phyloP scores from a whole-genome alignment of 2,888 invertebrate genomes.

The Drosophila rellima region DNA sequence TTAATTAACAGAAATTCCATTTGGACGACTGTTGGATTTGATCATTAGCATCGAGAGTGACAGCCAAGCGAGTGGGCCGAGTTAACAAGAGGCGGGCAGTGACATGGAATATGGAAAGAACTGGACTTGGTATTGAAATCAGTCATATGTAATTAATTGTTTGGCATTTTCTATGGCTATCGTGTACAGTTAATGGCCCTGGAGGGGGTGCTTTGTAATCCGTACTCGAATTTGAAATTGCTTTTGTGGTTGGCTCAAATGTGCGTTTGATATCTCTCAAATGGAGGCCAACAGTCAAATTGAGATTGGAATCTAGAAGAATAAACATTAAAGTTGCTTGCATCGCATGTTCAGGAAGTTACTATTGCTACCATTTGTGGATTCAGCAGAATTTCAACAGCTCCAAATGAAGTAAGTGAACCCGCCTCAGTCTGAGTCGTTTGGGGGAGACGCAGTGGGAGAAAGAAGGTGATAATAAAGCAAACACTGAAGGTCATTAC shows the following conservation, averaged over 20 bases:
- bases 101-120: slow-evolving; percentile 23
- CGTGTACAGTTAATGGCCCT: slow-evolving; percentile 43
- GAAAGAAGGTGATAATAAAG: slow-evolving; percentile 52
- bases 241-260: slow-evolving; percentile 16
- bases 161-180: slow-evolving; percentile 38
- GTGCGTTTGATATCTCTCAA: slow-evolving; percentile 25
- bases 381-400: slow-evolving; percentile 49
- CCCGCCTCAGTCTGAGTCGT: slow-evolving; percentile 10
- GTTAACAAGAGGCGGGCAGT: neutral
- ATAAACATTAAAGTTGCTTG: slow-evolving; percentile 33
- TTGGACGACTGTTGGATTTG: slow-evolving; percentile 34
- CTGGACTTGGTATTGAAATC: slow-evolving; percentile 44
- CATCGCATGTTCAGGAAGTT: slow-evolving; percentile 63
- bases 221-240: slow-evolving; percentile 23
- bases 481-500: slow-evolving; percentile 80
- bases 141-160: slow-evolving; percentile 58
- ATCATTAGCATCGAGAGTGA: slow-evolving; percentile 57
- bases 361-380: slow-evolving; percentile 45
- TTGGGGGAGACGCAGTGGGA: neutral
- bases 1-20: slow-evolving; percentile 62
- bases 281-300: slow-evolving; percentile 17
- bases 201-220: slow-evolving; percentile 8
- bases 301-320: slow-evolving; percentile 20
- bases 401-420: slow-evolving; percentile 46
- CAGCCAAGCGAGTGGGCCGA: slow-evolving; percentile 17